Conservation (phyloP, 2,888 invertebrate genomes). For the Sericinus montela region DNA sequence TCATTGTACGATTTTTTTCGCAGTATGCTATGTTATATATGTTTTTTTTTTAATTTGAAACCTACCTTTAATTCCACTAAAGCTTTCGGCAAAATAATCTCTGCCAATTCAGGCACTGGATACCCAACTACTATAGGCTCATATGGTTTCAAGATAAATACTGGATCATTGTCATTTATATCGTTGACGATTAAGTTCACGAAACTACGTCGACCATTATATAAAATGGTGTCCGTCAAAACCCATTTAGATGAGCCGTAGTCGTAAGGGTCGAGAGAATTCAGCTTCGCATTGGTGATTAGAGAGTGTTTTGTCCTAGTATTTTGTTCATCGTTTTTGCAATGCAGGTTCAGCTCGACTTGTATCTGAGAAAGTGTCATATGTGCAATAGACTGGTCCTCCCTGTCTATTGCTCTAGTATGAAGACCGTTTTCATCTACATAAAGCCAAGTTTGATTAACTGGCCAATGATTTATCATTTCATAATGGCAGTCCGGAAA, state of each 20-base stretch:
- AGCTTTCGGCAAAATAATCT: conserved; percentile 58
- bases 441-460: conserved; percentile 58
- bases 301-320: conserved; percentile 47
- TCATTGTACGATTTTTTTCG: too few species aligned
- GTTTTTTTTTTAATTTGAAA: conserved; percentile 19
- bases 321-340: conserved; percentile 35
- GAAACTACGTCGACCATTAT: conserved; percentile 54
- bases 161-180: conserved; percentile 73
- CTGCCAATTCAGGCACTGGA: conserved; percentile 55
- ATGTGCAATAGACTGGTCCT: conserved; percentile 62
- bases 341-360: conserved; percentile 58
- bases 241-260: conserved; percentile 63
- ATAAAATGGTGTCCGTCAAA: conserved; percentile 54
- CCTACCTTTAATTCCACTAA: conserved; percentile 66
- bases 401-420: conserved; percentile 58
- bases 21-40: too few species aligned
- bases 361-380: conserved; percentile 71
- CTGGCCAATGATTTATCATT: conserved; percentile 60
- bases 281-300: conserved; percentile 24
- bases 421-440: conserved; percentile 58
- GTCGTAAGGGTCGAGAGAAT: conserved; percentile 46
- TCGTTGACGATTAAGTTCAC: conserved; percentile 74
- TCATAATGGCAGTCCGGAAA: conserved; percentile 47
- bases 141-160: conserved; percentile 54
- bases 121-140: conserved; percentile 68